Evolutionary conservation across 64 coral and sea anemone species (phyloP).

Genomic region (Montipora capricornis): DNA sequence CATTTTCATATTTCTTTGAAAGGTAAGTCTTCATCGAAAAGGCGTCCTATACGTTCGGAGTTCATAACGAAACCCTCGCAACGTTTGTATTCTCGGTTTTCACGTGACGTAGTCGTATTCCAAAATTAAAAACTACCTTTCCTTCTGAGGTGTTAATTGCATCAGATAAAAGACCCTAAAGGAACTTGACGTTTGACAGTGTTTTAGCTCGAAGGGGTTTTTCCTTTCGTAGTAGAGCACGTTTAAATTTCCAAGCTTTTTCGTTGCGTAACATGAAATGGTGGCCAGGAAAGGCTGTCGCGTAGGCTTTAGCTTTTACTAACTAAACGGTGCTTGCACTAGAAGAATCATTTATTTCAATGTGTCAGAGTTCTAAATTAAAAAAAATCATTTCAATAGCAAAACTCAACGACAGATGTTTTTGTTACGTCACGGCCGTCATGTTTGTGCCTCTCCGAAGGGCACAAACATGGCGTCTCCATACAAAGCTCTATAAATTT

Average conservation of each 20-base stretch:
- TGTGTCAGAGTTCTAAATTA: background rate
- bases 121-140: background rate
- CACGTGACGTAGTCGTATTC: slow-evolving; percentile 10
- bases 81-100: background rate
- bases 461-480: background rate
- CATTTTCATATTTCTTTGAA: too few relatives aligned
- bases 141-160: background rate
- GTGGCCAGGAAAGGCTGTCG: too few relatives aligned
- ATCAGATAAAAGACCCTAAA: background rate
- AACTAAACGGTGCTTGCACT: slow-evolving; percentile 15
- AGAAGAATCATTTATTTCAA: background rate
- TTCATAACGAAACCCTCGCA: background rate
- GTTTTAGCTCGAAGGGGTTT: background rate
- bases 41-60: too few relatives aligned
- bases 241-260: slow-evolving; percentile 5
- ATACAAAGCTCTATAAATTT: too few relatives aligned
- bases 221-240: background rate
- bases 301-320: background rate
- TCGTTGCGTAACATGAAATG: background rate
- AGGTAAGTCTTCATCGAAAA: too few relatives aligned
- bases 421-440: background rate
- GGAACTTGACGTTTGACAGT: background rate
- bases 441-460: background rate
- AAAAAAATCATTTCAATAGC: background rate
- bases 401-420: background rate